Evolutionary conservation across 2,113 vertebrate species (phyloP), one percentile per base, ranked within the genome.

Genomic region (Struthidea cinerea): DNA sequence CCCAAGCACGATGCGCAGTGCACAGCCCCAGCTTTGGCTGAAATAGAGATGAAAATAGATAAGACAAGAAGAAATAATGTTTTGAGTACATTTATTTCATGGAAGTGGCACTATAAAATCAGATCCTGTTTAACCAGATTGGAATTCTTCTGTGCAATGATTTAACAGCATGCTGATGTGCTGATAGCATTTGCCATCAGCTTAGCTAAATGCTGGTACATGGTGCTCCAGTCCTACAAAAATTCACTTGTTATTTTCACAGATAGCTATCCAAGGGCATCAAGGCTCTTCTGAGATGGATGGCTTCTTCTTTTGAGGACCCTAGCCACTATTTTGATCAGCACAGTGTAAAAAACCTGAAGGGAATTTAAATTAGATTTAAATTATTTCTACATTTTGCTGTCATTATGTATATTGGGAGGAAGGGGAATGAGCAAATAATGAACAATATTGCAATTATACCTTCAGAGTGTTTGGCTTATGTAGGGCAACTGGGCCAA

Each of bases 381-480:
- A 78, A 89, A 91, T 84, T 26, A 78, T 96, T 94, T 71, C 76
- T 89, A 65, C 65, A 35, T 95, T 94, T 93, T 95, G 15, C 68
- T 52, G 47, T 41, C 77, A 28, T 82, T 90, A 46, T 63, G 84
- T 61, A 73, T 49, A 81, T 26, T 57, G 78, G 35, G 47, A 81
- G 42, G 71, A 95, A 77, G 32, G 53, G 32, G 63, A 92, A 76
- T 13, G 10, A 91, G 71, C 47, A 94, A 96, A 90, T 78, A 94
- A 93, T 94, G 93, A 96, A 63, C 61, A 90, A 88, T 93, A 93
- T 84, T 90, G 80, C 68, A 88, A 92, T 96, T 96, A 92, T 77
- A 93, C 84, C 74, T 89, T 94, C 46, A 79, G 90, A 95, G 46
- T 28, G 52, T 86, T 93, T 86, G 73, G 42, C 65, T 96, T 94